Evolutionary conservation across 1,140 invertebrate genomes (phyloP), one percentile per base, ranked within the genome.

Genomic region (Drosophila oshimai): DNA sequence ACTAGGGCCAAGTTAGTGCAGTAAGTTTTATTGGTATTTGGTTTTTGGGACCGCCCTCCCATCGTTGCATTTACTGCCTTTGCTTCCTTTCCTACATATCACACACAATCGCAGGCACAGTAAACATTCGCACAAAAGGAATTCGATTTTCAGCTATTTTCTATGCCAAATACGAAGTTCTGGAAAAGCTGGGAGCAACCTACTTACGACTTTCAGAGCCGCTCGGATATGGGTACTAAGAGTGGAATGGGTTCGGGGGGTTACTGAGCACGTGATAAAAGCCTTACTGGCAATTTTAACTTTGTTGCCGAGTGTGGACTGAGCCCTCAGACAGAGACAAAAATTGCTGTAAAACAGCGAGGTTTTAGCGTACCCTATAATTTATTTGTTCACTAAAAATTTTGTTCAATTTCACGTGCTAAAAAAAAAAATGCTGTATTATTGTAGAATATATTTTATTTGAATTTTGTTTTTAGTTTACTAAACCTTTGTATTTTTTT

Each of bases 251-350:
- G 18, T 20, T 34, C 20, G 7, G 24, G 37, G 58, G 41, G n/a
- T n/a, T 55, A 57, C 73, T 84, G 76, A 86, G 78, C 81, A 84
- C 81, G 80, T 84, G 81, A 80, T 87, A 86, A 86, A 84, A 75
- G 81, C 80, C 64, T 86, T 86, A 73, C 81, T 87, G 68, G 71
- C 81, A 80, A 87, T 84, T 84, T 86, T 73, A 84, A 76, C 81
- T 86, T 75, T 64, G 67, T 46, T 50, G 54, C 22, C 55, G 57
- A 72, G 51, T 61, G 62, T 60, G 61, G 37, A 58, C 39, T 45
- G 44, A 55, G 31, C 75, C 34, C 4, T 20, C 26, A 58, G 54
- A 57, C 37, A 42, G 41, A 55, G 55, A 72, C 50, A 57, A 75
- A 42, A 39, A 29, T 46, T 36, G 28, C 33, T 6, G 7, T 22